Evolutionary conservation across 2,113 vertebrate species (phyloP), one percentile per base, ranked within the genome.

Genomic region (Pedetes capensis): DNA sequence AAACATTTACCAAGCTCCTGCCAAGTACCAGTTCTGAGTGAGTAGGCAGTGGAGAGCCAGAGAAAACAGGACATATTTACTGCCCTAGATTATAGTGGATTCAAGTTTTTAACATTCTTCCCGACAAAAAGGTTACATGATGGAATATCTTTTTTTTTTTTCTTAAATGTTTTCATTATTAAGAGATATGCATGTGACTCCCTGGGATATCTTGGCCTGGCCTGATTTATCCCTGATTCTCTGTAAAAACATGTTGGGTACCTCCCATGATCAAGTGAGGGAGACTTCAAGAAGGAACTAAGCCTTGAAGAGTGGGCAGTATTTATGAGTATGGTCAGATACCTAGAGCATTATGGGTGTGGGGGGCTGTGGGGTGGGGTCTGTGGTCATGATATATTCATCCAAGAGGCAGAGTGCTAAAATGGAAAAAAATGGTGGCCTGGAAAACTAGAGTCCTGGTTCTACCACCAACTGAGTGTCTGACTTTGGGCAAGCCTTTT

Each of bases 1-100:
- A 88, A 89, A 90, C 82, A 44, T 88, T 95, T 76, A 44, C 55
- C 64, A 86, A 25, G 32, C 39, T 71, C 39, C 69, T 82, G 66
- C 85, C 72, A 49, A 78, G 88, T 86, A 66, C 76, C 76, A 85
- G 66, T 91, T 95, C 94, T 93, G 64, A 69, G 72, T 86, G 78
- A 81, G 80, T 83, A 89, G 93, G 83, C 91, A 95, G 44, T 74
- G 37, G 61, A 92, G 80, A 83, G 57, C 74, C 34, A 80, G 80
- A 87, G 80, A 93, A 92, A 93, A 55, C 59, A 85, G 81, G 80
- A 85, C 53, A 34, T 29, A 25, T 20, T 64, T 63, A 49, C 71
- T 64, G 49, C 76, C 61, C 37, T 63, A 34, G n/a, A 44, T 76
- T 55, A 84, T 57, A 93, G 53, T 57, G 80, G 81, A 81, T 63